Base-by-base conservation (phyloP, 2,113 vertebrate species). In the Centropristis striata region DNA sequence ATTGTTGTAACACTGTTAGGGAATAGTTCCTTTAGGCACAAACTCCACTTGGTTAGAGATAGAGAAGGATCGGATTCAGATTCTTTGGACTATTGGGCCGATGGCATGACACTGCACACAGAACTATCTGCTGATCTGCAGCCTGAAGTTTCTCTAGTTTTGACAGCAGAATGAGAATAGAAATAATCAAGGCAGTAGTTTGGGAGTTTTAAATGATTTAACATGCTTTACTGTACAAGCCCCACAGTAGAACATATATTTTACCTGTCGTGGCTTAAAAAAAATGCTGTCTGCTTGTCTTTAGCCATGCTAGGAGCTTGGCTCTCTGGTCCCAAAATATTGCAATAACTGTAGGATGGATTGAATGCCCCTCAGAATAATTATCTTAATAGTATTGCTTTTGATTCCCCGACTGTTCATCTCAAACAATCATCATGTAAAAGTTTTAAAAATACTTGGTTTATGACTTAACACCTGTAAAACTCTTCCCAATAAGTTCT, bases 201-300 rank as follows among this genome's bases (percentile, higher is more conserved):
- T n/a, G 46, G n/a, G n/a, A 23, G 41, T 18, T 50, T 39, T 53
- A 50, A 39, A 71, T 47, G 5, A 65, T 57, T 6, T 64, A 0
- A 71, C 39, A 8, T 27, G 46, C 23, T 41, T 74, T 42, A 50
- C 4, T 20, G 15, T 57, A 42, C 42, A 76, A 5, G 27, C 21
- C 51, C n/a, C 49, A 16, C 8, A 71, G 60, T 67, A 37, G 58
- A 58, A 61, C 57, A 58, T 41, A 57, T 27, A 13, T 58, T n/a
- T 42, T 6, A 47, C 69, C 41, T 16, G 20, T 61, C 37, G 28
- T 15, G 36, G 36, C 20, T 39, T 5, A 54, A 27, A 16, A n/a
- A 41, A 3, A 25, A 42, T 15, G 23, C 41, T 44, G 3, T 27
- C 16, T 12, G 42, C 5, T 9, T 63, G 59, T 59, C 13, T 39